Percentiles rank a stretch among this genome's conserved stretches.
These are phyloP conservation scores for crab-eating macaque (Macaca fascicularis) DNA, from an alignment of 2,113 vertebrate genomes.

Conservation along the genomic window DNA sequence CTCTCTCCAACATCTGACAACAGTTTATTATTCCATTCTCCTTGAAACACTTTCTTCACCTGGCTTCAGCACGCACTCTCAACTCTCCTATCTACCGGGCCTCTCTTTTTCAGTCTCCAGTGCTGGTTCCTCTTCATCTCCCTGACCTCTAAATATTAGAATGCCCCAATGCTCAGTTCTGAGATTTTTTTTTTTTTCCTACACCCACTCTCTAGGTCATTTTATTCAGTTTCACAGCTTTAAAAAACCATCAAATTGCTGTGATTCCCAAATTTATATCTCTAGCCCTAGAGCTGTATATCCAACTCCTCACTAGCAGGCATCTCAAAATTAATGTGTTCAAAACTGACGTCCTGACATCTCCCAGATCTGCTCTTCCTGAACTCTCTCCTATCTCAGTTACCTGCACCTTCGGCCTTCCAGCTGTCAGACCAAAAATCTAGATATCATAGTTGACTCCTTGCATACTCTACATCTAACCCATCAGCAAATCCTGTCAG, in stretches of 20 bases:
- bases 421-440: not conserved
- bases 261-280: not conserved
- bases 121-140: not conserved
- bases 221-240: conserved; percentile 3
- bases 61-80: not conserved
- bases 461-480: not conserved
- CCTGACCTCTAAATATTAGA: not conserved
- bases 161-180: not conserved
- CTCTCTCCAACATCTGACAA: not conserved
- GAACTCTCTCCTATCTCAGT: not conserved
- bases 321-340: not conserved
- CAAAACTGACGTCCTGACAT: not conserved
- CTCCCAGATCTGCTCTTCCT: not conserved
- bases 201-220: not conserved
- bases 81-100: not conserved
- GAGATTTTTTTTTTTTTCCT: not conserved
- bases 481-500: not conserved
- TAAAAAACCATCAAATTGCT: not conserved
- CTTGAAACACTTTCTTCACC: not conserved
- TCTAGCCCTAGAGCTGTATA: not conserved
- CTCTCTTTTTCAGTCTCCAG: not conserved
- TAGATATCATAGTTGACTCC: not conserved
- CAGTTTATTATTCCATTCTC: not conserved
- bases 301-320: not conserved
- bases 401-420: not conserved